These are phyloP conservation scores for Dendrocincla fuliginosa DNA, from an alignment of 2,797 vertebrate genomes.

Conservation along the genomic window DNA sequence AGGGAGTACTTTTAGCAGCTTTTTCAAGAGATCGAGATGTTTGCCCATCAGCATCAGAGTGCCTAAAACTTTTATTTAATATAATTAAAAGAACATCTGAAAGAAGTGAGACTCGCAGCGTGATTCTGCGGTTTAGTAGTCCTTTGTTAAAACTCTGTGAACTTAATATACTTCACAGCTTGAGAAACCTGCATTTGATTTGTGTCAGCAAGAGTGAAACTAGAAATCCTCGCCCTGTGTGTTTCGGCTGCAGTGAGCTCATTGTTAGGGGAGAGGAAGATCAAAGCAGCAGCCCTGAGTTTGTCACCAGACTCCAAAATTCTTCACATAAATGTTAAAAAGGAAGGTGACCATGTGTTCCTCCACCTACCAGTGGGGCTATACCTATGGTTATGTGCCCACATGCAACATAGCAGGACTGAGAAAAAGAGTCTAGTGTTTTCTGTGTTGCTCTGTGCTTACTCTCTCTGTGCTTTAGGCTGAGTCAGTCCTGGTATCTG, in stretches of 20 bases:
- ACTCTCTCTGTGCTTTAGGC: not conserved
- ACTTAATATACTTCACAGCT: conserved; percentile 79
- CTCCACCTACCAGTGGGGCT: not conserved
- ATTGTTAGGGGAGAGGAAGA: conserved; percentile 44
- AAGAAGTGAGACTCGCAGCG: conserved; percentile 68
- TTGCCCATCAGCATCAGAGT: conserved; percentile 74
- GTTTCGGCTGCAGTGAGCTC: conserved; percentile 17
- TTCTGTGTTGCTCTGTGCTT: not conserved
- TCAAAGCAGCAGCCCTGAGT: conserved; percentile 58
- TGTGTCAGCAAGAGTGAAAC: conserved; percentile 66
- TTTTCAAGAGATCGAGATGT: conserved; percentile 67
- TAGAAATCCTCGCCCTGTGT: conserved; percentile 45
- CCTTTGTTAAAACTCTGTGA: conserved; percentile 76
- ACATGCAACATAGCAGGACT: not conserved
- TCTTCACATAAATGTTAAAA: not conserved
- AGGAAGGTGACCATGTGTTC: not conserved
- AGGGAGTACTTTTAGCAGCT: conserved; percentile 72
- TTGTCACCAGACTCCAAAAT: not conserved
- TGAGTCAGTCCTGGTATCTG: not conserved
- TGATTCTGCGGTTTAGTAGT: conserved; percentile 58
- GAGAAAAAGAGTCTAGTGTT: not conserved
- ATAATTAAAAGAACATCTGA: conserved; percentile 78
- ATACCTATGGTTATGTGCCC: not conserved
- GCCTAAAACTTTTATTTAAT: conserved; percentile 72
- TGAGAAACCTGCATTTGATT: conserved; percentile 72